A percentile compares a stretch with the other conserved stretches of the same genome.
These are phyloP conservation scores for Pseudomugil tenellus DNA, from an alignment of 2,797 vertebrate genomes.

Conservation along the genomic window DNA sequence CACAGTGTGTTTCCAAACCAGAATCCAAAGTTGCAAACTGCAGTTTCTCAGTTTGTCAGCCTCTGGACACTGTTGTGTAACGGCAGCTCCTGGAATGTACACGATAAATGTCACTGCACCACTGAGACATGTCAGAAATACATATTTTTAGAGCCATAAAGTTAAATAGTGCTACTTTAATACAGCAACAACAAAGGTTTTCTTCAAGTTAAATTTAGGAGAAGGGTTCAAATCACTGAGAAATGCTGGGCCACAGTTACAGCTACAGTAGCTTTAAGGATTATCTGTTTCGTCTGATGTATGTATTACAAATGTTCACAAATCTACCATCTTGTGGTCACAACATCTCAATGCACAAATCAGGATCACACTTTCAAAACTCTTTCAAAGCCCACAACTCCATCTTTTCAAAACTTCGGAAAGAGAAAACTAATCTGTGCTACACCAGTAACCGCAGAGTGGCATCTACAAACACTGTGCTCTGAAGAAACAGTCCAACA, in stretches of 20 bases:
- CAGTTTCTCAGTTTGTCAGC: not conserved
- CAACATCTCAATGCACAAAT: constrained; percentile 37
- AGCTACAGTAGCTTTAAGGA: too few species aligned
- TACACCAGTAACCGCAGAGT: constrained; percentile 53
- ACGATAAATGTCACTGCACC: not conserved
- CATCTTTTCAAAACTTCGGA: constrained; percentile 42
- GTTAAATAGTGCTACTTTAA: too few species aligned
- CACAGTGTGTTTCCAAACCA: too few species aligned
- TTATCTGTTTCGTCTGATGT: too few species aligned
- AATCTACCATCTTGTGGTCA: constrained; percentile 28
- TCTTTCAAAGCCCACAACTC: constrained; percentile 44
- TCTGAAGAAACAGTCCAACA: constrained; percentile 25
- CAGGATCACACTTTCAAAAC: constrained; percentile 46
- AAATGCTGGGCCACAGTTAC: too few species aligned
- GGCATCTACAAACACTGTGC: constrained; percentile 35
- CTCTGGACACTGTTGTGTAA: not conserved
- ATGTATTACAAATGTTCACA: too few species aligned
- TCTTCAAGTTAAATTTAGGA: too few species aligned
- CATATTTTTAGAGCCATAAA: too few species aligned
- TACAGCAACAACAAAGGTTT: too few species aligned
- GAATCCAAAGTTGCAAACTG: not conserved
- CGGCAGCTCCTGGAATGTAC: not conserved
- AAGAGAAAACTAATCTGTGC: constrained; percentile 61
- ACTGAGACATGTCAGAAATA: too few species aligned
- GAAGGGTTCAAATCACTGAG: too few species aligned